A percentile compares a stretch with the other conserved stretches of the same genome.
Conservation (phyloP, 2,797 vertebrate genomes). For the Aphelocoma californica region DNA sequence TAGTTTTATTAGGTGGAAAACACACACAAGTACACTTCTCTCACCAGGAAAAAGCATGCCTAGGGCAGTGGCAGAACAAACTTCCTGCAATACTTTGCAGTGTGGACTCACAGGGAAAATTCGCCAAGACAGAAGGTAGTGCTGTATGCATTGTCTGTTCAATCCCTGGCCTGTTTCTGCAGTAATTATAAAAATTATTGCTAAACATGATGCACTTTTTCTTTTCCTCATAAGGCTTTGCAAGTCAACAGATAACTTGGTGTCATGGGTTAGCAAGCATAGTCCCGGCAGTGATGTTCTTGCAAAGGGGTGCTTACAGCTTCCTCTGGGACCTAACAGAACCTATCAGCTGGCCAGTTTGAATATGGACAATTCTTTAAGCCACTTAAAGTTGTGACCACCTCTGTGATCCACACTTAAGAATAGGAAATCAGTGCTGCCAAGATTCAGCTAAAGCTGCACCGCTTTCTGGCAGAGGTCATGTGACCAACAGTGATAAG, state of each 20-base stretch:
- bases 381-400: too few species aligned
- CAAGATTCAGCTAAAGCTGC: too few species aligned
- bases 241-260: not conserved
- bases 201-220: not conserved
- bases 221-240: not conserved
- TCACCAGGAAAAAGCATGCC: not conserved
- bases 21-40: not conserved
- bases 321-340: too few species aligned
- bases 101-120: not conserved
- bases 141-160: not conserved
- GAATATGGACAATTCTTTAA: too few species aligned
- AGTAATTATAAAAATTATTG: not conserved
- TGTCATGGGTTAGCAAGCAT: too few species aligned
- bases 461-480: too few species aligned
- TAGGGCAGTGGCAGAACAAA: not conserved
- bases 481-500: too few species aligned
- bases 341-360: too few species aligned
- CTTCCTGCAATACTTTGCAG: not conserved
- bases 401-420: too few species aligned
- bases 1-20: not conserved
- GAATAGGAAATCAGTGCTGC: too few species aligned
- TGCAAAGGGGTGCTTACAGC: too few species aligned
- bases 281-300: too few species aligned
- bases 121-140: not conserved
- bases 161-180: not conserved